Evolutionary conservation across 1,140 invertebrate species (phyloP).

Genomic region (Atta colombica): DNA sequence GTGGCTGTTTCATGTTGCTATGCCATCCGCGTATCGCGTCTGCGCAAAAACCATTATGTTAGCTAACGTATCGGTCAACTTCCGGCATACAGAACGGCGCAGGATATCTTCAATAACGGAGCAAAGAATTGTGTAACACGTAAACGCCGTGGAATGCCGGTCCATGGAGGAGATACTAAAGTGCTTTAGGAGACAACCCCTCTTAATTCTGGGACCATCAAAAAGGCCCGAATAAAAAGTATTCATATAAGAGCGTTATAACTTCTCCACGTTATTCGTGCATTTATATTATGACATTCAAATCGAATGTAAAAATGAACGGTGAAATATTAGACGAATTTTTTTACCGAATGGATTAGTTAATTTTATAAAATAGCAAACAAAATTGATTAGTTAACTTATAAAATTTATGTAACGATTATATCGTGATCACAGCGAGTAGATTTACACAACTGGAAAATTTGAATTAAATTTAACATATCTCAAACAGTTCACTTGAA

Average conservation of each 20-base stretch:
- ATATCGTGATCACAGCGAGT: neutral
- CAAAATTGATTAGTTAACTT: neutral
- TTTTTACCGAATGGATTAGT: neutral
- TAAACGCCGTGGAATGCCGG: conserved; percentile 20
- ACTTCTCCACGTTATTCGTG: neutral
- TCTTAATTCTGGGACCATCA: neutral
- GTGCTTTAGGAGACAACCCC: neutral
- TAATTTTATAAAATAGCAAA: neutral
- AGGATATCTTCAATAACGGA: conserved; percentile 39
- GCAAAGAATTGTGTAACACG: conserved; percentile 56
- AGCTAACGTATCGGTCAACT: conserved; percentile 32
- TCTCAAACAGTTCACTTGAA: no score
- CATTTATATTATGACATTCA: neutral
- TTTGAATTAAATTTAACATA: no score
- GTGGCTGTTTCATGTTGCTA: conserved; percentile 11
- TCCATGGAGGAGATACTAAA: neutral
- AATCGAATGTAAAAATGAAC: neutral
- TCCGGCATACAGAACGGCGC: conserved; percentile 52
- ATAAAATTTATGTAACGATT: neutral
- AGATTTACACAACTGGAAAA: neutral
- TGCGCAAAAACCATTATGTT: conserved; percentile 3
- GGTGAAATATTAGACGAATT: neutral
- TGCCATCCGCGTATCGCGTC: neutral
- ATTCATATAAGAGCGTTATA: neutral
- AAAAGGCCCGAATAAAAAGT: neutral